Conservation (phyloP, 2,797 vertebrate species). For the Carcharodon carcharias region DNA sequence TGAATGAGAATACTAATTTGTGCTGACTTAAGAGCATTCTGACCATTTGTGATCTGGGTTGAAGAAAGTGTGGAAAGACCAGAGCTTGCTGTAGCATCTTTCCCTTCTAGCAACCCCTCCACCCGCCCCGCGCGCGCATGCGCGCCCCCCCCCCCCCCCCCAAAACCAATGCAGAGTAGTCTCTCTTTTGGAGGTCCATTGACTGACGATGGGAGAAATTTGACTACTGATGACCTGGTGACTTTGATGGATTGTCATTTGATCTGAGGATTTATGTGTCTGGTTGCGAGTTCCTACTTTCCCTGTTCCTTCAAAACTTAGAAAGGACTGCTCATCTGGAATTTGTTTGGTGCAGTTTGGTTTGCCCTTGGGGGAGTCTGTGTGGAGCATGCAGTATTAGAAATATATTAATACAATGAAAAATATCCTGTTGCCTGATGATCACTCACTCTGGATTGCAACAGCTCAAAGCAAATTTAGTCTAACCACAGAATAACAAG, state of each 20-base stretch:
- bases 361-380: conserved; percentile 22
- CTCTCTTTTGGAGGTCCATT: not conserved
- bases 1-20: not conserved
- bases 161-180: not conserved
- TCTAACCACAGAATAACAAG: not conserved
- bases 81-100: not conserved
- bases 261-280: conserved; percentile 21
- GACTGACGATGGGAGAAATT: not conserved
- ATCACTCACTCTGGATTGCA: not conserved
- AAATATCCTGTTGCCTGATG: conserved; percentile 24
- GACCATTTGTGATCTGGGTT: not conserved
- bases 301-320: not conserved
- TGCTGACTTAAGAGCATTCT: not conserved
- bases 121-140: too few species aligned
- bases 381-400: conserved; percentile 9
- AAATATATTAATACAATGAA: conserved; percentile 35
- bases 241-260: conserved; percentile 27
- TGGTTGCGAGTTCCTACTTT: not conserved
- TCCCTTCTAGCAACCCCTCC: not conserved
- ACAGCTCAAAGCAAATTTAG: conserved; percentile 24
- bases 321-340: conserved; percentile 25
- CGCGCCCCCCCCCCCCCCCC: not conserved
- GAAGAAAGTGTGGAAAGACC: too few species aligned
- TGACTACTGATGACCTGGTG: not conserved
- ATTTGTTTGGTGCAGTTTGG: not conserved